Base-by-base conservation (phyloP, 37 sponge, comb jelly and placozoan species). In the Axinella damicornis region DNA sequence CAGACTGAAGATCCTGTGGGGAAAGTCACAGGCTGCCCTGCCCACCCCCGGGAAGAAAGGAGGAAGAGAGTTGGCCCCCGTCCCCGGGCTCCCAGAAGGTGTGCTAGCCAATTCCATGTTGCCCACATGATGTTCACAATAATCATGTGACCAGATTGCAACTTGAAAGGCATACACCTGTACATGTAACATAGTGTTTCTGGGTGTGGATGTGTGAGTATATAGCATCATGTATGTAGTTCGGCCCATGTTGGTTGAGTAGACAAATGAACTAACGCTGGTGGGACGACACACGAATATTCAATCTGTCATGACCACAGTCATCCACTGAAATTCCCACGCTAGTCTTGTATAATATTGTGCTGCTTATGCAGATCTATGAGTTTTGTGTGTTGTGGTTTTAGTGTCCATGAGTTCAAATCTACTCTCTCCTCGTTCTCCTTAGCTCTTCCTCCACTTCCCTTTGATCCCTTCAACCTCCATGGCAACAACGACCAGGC, bases 1-100 rank as follows among this genome's bases (percentile, higher is more conserved):
- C 37, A 79, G 95, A 36, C 63, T 98, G 71, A 93, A 91, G 86
- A 76, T 98, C 20, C 55, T 98, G 92, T 98, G 98, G 98, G 98
- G 98, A 14, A 88, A 86, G 58, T 61, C 92, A 20, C 93, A 92
- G 77, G 80, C 95, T 20, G 53, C 77, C 30, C 25, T 84, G 5
- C 60, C 79, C 9, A 58, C 60, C 27, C 81, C 72, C 9, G 89
- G 95, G 53, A 61, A 58, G 19, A 52, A 37, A 32, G 73, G 83
- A 27, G 77, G 61, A 35, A 28, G 52, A 15, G 57, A 78, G 2
- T 64, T 97, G 37, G 53, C 97, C 4, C 92, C 93, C 19, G 97
- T 97, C 2, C 95, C 95, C 17, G 97, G 97, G 37, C 80, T 97
- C 22, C 97, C 97, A 55, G 88, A 58, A 11, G 76, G 93, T 88